Evolutionary conservation across 2,888 invertebrate genomes (phyloP).

Genomic region (Monoplex corrugatus): DNA sequence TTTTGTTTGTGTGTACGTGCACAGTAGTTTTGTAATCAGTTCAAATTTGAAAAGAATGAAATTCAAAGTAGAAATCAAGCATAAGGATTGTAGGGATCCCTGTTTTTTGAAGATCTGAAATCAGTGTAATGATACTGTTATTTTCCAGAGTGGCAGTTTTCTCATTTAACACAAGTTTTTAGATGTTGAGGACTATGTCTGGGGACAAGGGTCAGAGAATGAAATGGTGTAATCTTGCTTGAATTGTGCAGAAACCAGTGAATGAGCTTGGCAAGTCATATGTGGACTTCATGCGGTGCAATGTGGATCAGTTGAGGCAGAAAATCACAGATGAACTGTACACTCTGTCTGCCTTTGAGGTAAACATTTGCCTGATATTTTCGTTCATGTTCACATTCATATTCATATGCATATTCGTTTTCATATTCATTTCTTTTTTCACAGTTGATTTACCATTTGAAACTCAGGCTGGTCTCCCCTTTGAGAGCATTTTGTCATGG

Average conservation of each 20-base stretch:
- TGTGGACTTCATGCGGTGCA: conserved; percentile 98
- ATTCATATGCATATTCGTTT: neutral
- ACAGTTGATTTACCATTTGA: neutral
- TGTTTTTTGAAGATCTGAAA: no score
- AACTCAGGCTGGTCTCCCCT: neutral
- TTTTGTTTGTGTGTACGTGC: neutral
- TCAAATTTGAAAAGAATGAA: neutral
- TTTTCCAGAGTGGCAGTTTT: no score
- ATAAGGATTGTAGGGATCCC: no score
- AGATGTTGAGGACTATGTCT: no score
- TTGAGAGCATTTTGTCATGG: no score
- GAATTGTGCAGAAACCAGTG: conserved; percentile 83
- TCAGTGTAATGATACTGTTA: no score
- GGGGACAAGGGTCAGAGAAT: neutral
- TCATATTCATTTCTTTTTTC: neutral
- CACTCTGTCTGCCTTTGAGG: conserved; percentile 91
- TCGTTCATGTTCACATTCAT: neutral
- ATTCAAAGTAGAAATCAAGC: no score
- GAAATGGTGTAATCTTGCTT: neutral
- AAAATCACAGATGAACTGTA: conserved; percentile 94
- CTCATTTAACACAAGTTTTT: no score
- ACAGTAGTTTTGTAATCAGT: no score
- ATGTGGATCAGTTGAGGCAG: conserved; percentile 98
- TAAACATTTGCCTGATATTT: conserved; percentile 69
- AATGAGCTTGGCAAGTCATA: conserved; percentile 99